Base-by-base conservation (phyloP, 2,888 invertebrate genomes). In the Anagyrus pseudococci region DNA sequence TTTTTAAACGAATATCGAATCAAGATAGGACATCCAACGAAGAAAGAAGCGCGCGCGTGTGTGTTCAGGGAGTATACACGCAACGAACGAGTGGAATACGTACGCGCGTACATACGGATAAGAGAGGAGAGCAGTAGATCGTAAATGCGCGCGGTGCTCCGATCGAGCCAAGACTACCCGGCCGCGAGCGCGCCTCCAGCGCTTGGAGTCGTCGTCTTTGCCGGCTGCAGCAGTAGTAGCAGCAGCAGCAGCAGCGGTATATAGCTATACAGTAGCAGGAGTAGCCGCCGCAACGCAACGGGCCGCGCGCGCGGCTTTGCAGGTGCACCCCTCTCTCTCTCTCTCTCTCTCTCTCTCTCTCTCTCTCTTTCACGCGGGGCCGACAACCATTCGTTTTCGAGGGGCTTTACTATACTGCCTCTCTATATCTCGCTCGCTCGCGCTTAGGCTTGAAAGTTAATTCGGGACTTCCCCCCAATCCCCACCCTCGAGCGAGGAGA, bases 241-340 rank as follows among this genome's bases (percentile, higher is more conserved):
- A 22, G 7, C 4, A 19, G 44, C 44, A 15, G 10, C 4, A 17
- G 41, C 22, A 33, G 20, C 44, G 47, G 8, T 29, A 29, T 29
- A 29, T 10, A 29, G 4, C 4, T 29, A 29, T 29, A 29, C 10
- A 29, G 10, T 29, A 29, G 29, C 10, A 29, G 6, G 29, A 4
- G 29, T 13, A 15, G 1, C 43, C 4, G 19, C 47, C 23, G 23
- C 13, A 17, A 33, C 6, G n/a, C 29, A 3, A 2, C 26, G n/a
- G 25, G n/a, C 48, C 4, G 25, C 29, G 25, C 13, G n/a, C 52
- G 50, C 20, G 20, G 26, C 54, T 52, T 13, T 19, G 56, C 56
- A 62, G 62, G 62, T 58, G 62, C 58, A 58, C 69, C 66, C 63
- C 61, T 68, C 65, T 62, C 61, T 52, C 56, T 58, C 47, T 49